phyloP scores from a whole-genome alignment of 2,888 invertebrate genomes.

The Tromatobia lineatoria region DNA sequence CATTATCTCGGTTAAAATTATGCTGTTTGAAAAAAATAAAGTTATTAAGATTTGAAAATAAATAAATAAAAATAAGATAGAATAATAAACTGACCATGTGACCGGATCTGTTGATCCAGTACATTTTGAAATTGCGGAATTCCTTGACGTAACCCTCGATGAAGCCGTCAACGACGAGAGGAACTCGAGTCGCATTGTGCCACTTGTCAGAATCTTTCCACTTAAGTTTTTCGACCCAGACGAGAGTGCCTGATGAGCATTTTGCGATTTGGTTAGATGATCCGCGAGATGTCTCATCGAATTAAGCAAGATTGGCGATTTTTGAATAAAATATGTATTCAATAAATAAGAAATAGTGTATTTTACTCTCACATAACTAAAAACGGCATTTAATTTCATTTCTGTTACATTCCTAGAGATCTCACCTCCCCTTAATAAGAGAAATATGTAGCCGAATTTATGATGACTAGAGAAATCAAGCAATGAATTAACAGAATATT shows the following conservation, averaged over 20 bases:
- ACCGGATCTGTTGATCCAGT: slow-evolving; percentile 92
- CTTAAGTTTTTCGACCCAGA: slow-evolving; percentile 91
- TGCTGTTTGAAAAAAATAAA: no score
- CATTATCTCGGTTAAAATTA: background rate
- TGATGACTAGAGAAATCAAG: slow-evolving; percentile 48
- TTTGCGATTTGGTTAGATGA: background rate
- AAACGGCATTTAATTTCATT: no score
- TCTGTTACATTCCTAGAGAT: no score
- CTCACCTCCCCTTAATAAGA: background rate
- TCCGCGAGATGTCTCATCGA: slow-evolving; percentile 1
- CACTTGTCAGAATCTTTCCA: slow-evolving; percentile 89
- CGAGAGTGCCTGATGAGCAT: slow-evolving; percentile 88
- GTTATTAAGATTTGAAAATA: background rate
- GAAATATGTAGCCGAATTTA: background rate
- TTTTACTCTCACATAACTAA: no score
- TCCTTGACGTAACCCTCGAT: slow-evolving; percentile 92
- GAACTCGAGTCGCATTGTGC: slow-evolving; percentile 86
- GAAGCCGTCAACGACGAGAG: slow-evolving; percentile 88
- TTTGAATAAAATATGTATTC: background rate
- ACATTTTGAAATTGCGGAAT: slow-evolving; percentile 90
- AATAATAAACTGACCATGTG: slow-evolving; percentile 89
- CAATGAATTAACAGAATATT: slow-evolving; percentile 72
- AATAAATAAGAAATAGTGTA: background rate
- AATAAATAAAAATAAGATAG: background rate
- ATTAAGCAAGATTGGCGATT: no score